Conservation (phyloP, 2,113 vertebrate species). For the Serinus canaria region DNA sequence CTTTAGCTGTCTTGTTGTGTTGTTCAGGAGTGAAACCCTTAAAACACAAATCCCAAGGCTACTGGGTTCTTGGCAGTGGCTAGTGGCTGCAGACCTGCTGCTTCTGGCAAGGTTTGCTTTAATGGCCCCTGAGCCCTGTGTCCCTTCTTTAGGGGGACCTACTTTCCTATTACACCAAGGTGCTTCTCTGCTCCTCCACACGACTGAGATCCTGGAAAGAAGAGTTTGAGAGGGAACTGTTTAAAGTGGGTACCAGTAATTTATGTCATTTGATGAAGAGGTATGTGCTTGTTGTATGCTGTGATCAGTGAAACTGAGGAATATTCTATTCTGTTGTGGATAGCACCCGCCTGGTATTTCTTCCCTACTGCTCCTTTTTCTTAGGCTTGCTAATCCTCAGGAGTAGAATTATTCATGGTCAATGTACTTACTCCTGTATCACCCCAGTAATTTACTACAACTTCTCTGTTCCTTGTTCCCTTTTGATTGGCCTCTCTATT, state of each 20-base stretch:
- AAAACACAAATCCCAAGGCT: accelerated
- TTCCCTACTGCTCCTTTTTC: slow-evolving; percentile 33
- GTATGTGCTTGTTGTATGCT: background rate
- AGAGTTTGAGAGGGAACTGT: background rate
- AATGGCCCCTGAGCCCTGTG: accelerated
- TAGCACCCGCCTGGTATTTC: background rate
- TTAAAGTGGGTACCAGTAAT: background rate
- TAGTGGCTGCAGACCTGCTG: background rate
- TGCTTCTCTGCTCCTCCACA: background rate
- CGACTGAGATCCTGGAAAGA: background rate
- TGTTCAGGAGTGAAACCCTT: background rate
- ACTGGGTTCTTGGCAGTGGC: background rate
- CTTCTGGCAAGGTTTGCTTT: background rate
- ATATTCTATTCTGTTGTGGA: background rate
- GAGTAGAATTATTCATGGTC: slow-evolving; percentile 68
- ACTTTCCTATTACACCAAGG: background rate
- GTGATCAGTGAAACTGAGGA: background rate
- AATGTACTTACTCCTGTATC: slow-evolving; percentile 60
- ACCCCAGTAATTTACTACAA: slow-evolving; percentile 49
- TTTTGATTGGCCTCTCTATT: slow-evolving; percentile 76
- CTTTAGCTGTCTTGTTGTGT: too few species aligned
- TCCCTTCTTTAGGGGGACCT: background rate
- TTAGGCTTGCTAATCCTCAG: slow-evolving; percentile 34
- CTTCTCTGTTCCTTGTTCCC: slow-evolving; percentile 48
- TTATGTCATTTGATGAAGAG: background rate